Conservation (phyloP, 2,113 vertebrate species). For the Dolichallabes microphthalmus region DNA sequence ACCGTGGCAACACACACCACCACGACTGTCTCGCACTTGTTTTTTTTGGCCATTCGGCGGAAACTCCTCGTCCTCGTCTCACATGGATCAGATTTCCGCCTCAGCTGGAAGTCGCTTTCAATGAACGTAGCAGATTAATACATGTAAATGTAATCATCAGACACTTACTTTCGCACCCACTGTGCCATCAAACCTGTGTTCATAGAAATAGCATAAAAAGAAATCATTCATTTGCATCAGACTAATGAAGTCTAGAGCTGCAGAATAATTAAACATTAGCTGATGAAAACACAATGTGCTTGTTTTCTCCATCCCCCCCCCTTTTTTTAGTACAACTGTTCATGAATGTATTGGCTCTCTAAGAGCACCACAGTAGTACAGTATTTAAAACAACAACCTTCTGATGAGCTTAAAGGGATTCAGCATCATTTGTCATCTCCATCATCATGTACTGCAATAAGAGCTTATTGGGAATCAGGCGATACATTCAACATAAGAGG, state of each 20-base stretch:
- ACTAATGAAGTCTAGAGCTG: conserved; percentile 23
- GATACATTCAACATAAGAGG: background rate
- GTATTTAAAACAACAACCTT: background rate
- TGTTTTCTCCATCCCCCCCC: background rate
- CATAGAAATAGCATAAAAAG: conserved; percentile 11
- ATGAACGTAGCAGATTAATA: background rate
- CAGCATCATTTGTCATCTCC: background rate
- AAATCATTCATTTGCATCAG: conserved; percentile 19
- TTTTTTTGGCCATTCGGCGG: background rate
- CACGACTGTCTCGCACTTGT: too few species aligned
- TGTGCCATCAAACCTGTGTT: conserved; percentile 22
- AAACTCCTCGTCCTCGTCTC: background rate
- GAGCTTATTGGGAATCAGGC: background rate
- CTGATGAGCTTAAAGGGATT: background rate
- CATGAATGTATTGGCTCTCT: background rate
- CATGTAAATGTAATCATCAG: conserved; percentile 36
- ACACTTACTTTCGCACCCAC: conserved; percentile 3
- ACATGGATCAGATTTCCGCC: background rate
- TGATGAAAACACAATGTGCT: background rate
- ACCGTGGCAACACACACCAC: background rate
- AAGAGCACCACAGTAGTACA: background rate
- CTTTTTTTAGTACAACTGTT: background rate
- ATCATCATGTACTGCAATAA: background rate
- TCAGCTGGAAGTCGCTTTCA: conserved; percentile 15
- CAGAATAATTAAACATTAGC: conserved; percentile 20